phyloP scores from a whole-genome alignment of 2,888 invertebrate genomes.

The Dicyrtoma fusca region DNA sequence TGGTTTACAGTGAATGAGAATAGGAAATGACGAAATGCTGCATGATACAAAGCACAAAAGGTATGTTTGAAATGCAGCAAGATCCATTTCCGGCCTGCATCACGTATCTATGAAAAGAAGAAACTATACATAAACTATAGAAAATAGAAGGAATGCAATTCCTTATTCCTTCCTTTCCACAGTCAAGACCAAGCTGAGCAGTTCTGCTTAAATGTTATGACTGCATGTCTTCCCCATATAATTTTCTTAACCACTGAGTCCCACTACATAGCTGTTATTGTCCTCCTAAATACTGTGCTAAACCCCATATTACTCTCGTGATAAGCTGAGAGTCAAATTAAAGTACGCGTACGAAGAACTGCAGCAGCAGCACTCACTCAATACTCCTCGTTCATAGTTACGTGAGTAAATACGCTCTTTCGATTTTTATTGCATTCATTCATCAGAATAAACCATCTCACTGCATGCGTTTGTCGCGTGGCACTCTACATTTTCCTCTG shows the following conservation, averaged over 20 bases:
- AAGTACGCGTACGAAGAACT: not conserved
- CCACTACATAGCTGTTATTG: not conserved
- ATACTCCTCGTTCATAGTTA: too few species aligned
- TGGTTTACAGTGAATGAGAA: too few species aligned
- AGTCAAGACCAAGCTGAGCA: not conserved
- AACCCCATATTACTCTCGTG: not conserved
- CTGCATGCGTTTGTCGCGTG: too few species aligned
- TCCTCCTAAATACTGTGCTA: not conserved
- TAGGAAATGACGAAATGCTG: too few species aligned
- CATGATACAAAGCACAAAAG: too few species aligned
- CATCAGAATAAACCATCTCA: too few species aligned
- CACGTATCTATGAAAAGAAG: not conserved
- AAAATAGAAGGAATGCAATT: not conserved
- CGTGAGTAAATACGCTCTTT: too few species aligned
- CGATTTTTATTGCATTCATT: too few species aligned
- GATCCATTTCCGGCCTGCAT: not conserved
- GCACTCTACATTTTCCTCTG: too few species aligned
- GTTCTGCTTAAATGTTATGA: too few species aligned
- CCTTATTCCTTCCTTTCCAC: not conserved
- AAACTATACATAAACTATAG: not conserved
- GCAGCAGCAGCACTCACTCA: too few species aligned
- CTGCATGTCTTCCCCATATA: slow-evolving; percentile 4
- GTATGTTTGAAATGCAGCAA: not conserved
- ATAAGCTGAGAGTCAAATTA: slow-evolving; percentile 3
- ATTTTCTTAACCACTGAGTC: slow-evolving; percentile 9